Conservation (phyloP, 2,888 invertebrate genomes). For the Luperina nickerlii region DNA sequence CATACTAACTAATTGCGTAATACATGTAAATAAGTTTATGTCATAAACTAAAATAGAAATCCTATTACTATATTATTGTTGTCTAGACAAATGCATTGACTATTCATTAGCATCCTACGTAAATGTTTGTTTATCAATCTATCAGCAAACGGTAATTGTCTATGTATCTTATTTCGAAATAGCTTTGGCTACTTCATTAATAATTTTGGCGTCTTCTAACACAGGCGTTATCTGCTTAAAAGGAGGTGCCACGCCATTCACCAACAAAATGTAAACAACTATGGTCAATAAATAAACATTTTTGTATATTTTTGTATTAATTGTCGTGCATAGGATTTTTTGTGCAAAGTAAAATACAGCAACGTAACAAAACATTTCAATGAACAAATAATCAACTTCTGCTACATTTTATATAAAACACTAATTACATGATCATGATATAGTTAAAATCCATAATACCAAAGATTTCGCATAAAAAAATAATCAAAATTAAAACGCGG, state of each 20-base stretch:
- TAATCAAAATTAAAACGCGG: background rate
- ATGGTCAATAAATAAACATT: too few relatives aligned
- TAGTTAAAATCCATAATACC: background rate
- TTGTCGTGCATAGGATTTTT: background rate
- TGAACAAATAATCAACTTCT: background rate
- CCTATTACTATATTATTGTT: conserved; percentile 43
- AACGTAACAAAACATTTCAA: background rate
- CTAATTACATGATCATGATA: background rate
- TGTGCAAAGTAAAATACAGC: background rate
- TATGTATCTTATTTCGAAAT: conserved; percentile 8
- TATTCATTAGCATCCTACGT: conserved; percentile 52
- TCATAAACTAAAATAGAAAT: conserved; percentile 41
- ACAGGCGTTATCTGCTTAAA: too few relatives aligned
- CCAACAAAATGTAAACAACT: too few relatives aligned
- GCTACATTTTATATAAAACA: background rate
- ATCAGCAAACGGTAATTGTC: conserved; percentile 16
- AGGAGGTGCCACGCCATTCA: too few relatives aligned
- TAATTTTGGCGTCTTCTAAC: too few relatives aligned
- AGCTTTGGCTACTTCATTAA: conserved; percentile 2
- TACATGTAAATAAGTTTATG: conserved; percentile 30
- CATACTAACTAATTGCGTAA: conserved; percentile 36
- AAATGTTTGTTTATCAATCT: conserved; percentile 36
- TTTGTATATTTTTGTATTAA: too few relatives aligned
- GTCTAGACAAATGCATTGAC: conserved; percentile 45
- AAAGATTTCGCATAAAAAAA: background rate